Evolutionary conservation across 2,888 invertebrate species (phyloP), one percentile per base, ranked within the genome.

Genomic region (Dryococelus australis): DNA sequence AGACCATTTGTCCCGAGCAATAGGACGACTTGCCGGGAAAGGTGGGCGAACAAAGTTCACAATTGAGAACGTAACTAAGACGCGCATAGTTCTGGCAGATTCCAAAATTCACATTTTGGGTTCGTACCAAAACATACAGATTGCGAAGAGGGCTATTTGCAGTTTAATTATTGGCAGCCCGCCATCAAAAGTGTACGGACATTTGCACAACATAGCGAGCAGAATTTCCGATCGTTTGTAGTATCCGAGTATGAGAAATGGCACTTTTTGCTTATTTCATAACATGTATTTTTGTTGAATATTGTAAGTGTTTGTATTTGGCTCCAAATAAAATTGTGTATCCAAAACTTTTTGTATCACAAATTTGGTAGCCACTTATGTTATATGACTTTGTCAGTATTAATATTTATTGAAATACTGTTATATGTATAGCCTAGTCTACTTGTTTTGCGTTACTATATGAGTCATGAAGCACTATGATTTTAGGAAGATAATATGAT

Each of bases 21-120:
- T 99, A 90, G 99, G 99, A n/a, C 94, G 99, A 87, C 93, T 99
- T 79, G 99, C 99, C 2, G 99, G 99, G 0, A 99, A 99, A 93
- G 98, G 98, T 35, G 99, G 99, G 43, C 95, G 98, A 89, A 99
- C 99, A 0, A 99, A 99, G 92, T 99, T 97, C 91, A 99, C 99
- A 0, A 99, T 99, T 91, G 99, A 99, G 93, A 99, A 99, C 93
- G 98, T 97, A 0, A 99, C 99, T 0, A 99, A 99, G 93, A 99
- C 99, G 0, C 95, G 99, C 92, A 99, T 99, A 91, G 98, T 99
- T 43, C 93, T 99, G 89, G 99, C 99, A 28, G 99, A 99, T 91
- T 96, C 97, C 35, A 99, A 98, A 94, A 97, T 99, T 89, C 99
- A 99, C 92, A 97, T 99, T 90, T 94, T 99, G 89, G 99, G 99